These are phyloP conservation scores for Leptura quadrifasciata DNA, from an alignment of 2,888 invertebrate genomes.

Conservation along the genomic window DNA sequence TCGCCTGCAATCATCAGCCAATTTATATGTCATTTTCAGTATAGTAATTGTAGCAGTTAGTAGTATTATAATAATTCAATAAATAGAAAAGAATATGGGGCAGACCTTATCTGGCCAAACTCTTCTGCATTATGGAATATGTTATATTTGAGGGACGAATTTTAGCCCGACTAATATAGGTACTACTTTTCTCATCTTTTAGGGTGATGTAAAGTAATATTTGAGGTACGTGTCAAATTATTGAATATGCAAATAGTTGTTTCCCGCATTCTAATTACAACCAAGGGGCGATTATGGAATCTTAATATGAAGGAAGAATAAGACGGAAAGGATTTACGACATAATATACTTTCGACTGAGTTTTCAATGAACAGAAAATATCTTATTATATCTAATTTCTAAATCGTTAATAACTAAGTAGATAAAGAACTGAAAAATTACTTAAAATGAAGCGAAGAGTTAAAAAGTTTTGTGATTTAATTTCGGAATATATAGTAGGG, in stretches of 20 bases:
- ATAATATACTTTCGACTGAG: neutral
- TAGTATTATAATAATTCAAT: no score
- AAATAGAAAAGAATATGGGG: no score
- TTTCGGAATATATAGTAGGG: conserved; percentile 15
- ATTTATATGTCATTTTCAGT: no score
- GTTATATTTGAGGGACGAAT: neutral
- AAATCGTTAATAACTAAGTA: conserved; percentile 6
- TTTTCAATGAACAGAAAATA: neutral
- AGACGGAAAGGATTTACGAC: neutral
- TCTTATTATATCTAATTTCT: conserved; percentile 1
- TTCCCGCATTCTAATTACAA: conserved; percentile 7
- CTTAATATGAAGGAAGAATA: conserved; percentile 12
- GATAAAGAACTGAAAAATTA: conserved; percentile 5
- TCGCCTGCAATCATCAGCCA: no score
- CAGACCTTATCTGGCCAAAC: no score
- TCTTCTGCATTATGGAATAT: no score
- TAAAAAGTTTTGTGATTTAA: conserved; percentile 22
- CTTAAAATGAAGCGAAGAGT: conserved; percentile 5
- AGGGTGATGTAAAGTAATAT: neutral
- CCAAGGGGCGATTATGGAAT: conserved; percentile 9
- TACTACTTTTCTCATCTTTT: neutral
- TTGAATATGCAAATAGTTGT: conserved; percentile 10
- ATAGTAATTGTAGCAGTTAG: no score
- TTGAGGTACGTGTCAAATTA: conserved; percentile 15
- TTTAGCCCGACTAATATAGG: neutral